phyloP scores from a whole-genome alignment of 1,140 invertebrate genomes.

The Drosophila triauraria region DNA sequence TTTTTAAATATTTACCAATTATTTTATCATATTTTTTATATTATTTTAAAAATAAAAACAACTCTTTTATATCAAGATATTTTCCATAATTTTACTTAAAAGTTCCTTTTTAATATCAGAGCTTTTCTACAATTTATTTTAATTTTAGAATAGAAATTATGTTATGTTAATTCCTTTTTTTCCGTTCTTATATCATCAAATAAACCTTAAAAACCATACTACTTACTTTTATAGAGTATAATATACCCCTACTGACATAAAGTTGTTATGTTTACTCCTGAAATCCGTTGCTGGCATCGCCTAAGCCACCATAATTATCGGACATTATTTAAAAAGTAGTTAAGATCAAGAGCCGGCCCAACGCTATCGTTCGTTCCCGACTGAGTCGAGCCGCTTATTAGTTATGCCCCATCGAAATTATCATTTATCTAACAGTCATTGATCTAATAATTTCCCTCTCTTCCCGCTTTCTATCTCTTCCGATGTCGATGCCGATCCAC shows the following conservation, averaged over 20 bases:
- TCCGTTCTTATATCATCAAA: not conserved
- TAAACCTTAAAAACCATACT: too few relatives aligned
- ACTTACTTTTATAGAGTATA: slow-evolving; percentile 7
- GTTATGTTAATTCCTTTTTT: too few relatives aligned
- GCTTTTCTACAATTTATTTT: too few relatives aligned
- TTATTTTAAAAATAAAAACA: too few relatives aligned
- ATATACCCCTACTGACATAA: not conserved
- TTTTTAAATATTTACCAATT: not conserved
- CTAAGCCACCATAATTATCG: slow-evolving; percentile 49
- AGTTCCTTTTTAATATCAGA: too few relatives aligned
- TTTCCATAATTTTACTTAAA: too few relatives aligned
- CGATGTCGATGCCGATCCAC: slow-evolving; percentile 37
- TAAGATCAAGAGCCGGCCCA: slow-evolving; percentile 31
- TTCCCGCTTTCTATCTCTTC: not conserved
- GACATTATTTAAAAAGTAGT: slow-evolving; percentile 66
- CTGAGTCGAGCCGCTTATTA: slow-evolving; percentile 53
- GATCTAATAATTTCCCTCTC: slow-evolving; percentile 27
- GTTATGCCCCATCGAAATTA: slow-evolving; percentile 24
- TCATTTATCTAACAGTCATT: slow-evolving; percentile 32
- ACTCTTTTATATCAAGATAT: too few relatives aligned
- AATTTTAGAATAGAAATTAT: too few relatives aligned
- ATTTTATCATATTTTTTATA: not conserved
- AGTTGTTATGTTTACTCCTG: slow-evolving; percentile 20
- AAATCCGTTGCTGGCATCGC: slow-evolving; percentile 30
- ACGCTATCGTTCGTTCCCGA: slow-evolving; percentile 33